phyloP scores from a whole-genome alignment of 2,888 invertebrate species.

The Chaetogeoica ovagalla region DNA sequence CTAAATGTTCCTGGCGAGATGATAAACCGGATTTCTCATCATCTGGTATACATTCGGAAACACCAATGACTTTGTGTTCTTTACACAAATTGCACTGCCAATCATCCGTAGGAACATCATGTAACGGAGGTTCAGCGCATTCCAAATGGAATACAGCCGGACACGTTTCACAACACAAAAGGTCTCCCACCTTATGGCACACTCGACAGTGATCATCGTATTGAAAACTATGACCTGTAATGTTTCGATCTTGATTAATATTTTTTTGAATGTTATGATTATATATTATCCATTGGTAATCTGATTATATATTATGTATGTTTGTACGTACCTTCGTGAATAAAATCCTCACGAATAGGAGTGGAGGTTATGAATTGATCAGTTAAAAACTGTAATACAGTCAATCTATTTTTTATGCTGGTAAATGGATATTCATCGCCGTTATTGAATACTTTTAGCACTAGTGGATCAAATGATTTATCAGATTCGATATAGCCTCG shows the following conservation, averaged over 20 bases:
- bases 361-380: constrained; percentile 93
- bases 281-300: no score
- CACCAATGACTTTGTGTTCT: constrained; percentile 87
- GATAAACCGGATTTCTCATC: constrained; percentile 88
- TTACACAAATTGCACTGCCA: constrained; percentile 96
- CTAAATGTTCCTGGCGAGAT: constrained; percentile 90
- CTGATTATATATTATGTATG: background rate
- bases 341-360: constrained; percentile 88
- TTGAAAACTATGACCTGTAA: constrained; percentile 72
- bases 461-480: constrained; percentile 73
- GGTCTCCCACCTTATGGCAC: constrained; percentile 89
- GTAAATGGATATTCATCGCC: constrained; percentile 86
- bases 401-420: constrained; percentile 74
- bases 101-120: constrained; percentile 93
- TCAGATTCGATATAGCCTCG: constrained; percentile 91
- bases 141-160: constrained; percentile 97
- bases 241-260: constrained; percentile 13
- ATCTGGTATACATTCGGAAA: constrained; percentile 89
- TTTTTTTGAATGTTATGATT: background rate
- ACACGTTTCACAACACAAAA: constrained; percentile 96
- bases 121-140: constrained; percentile 92
- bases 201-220: constrained; percentile 92
- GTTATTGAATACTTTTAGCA: constrained; percentile 70
- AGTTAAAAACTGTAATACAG: constrained; percentile 85
- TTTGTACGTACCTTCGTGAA: constrained; percentile 77